Evolutionary conservation across 2,888 invertebrate species (phyloP), one percentile per base, ranked within the genome.

Genomic region (Trypoxylon attenuatum): DNA sequence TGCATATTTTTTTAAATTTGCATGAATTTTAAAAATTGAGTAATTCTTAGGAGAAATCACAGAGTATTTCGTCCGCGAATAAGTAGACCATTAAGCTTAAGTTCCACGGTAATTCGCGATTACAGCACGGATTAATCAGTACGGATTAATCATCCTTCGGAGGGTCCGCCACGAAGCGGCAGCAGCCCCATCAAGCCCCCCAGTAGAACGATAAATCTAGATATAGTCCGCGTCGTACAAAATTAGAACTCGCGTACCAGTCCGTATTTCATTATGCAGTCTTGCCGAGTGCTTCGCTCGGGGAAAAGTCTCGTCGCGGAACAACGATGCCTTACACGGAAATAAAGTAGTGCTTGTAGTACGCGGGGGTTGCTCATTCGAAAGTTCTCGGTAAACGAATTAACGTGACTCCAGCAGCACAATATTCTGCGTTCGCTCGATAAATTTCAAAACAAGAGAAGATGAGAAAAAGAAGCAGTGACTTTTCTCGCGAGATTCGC

Each of bases 351-450:
- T 47, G 47, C n/a, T 19, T 33, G 15, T n/a, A 16, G 8, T 10
- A 8, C 5, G 10, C 42, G 16, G 42, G 6, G 8, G 15, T 25
- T 38, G 43, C 39, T 29, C 43, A 54, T 54, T 61, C 56, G 52
- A 18, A n/a, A 13, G 27, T 50, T 47, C 53, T 54, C 63, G 25
- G 50, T 46, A 33, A 41, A 39, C 51, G 65, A 56, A 61, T 65
- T 61, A 65, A 50, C 51, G 52, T 27, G 52, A 61, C 49, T 25
- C 19, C 52, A 19, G 42, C 38, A 57, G 29, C 22, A n/a, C n/a
- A n/a, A n/a, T n/a, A n/a, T n/a, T n/a, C n/a, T n/a, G n/a, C n/a
- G n/a, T n/a, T n/a, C n/a, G n/a, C n/a, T n/a, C n/a, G n/a, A n/a
- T n/a, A n/a, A n/a, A n/a, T n/a, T n/a, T n/a, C n/a, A n/a, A n/a